Base-by-base conservation (phyloP, 2,888 invertebrate species). In the Andrena haemorrhoa region DNA sequence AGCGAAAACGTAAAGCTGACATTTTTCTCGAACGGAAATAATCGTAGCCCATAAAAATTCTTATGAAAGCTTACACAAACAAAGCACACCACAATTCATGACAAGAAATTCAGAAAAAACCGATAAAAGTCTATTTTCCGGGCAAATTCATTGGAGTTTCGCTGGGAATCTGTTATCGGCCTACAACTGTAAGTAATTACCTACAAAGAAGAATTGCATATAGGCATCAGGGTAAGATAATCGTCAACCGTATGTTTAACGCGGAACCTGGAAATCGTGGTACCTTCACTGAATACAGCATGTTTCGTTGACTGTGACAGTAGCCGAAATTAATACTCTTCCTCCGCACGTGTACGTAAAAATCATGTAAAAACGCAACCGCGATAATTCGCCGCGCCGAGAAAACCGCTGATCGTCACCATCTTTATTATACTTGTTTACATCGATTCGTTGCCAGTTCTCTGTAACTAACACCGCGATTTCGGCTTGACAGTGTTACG, bases 351-450 rank as follows among this genome's bases (percentile, higher is more conserved):
- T 72, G 72, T 68, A 29, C 4, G 20, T 53, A 68, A 71, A 69
- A 78, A 72, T 16, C 51, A 58, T 61, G 68, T 23, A 68, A 61
- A 78, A 72, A 65, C 60, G 75, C 69, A 66, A 56, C 47, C 71
- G 66, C 71, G 75, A 83, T 69, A 75, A 73, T 75, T 33, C 31
- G 29, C 61, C 65, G 47, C 61, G 29, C 64, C 49, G 58, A 75
- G 12, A 75, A 60, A 60, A 58, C 8, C 66, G 51, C 71, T 33
- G 71, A 84, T 80, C 69, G 64, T 74, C 84, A 84, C 68, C 84
- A 85, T 84, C 83, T 83, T 84, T 84, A 75, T 51, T 69, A 56
- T 73, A 79, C 74, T 84, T 81, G 79, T 82, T 85, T 85, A 85
- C 74, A 82, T 85, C 75, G 75, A 79, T 79, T 85, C 69, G 84